Evolutionary conservation across 1,140 invertebrate species (phyloP).

Genomic region (Phocides pigmalion): DNA sequence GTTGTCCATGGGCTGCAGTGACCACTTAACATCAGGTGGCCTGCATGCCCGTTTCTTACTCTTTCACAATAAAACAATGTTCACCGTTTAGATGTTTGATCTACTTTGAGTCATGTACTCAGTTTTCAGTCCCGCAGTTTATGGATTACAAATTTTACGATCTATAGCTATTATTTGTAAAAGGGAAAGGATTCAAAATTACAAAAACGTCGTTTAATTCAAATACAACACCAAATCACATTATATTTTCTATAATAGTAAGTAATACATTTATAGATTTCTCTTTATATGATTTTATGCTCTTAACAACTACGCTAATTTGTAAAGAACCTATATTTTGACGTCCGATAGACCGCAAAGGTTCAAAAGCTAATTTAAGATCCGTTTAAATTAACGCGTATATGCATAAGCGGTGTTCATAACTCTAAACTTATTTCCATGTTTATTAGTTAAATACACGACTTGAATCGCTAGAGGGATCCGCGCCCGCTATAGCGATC

Average conservation of each 20-base stretch:
- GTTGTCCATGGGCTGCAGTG: too few species aligned
- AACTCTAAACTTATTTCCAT: not conserved
- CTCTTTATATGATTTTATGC: conserved; percentile 69
- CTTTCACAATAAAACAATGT: too few species aligned
- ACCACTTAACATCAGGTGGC: too few species aligned
- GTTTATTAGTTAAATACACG: too few species aligned
- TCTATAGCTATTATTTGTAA: too few species aligned
- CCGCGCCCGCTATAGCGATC: not conserved
- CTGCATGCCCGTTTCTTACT: too few species aligned
- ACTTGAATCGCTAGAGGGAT: not conserved
- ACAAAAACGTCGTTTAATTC: conserved; percentile 81
- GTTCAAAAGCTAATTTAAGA: not conserved
- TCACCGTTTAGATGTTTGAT: too few species aligned
- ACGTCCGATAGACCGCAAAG: conserved; percentile 2
- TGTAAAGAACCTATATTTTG: conserved; percentile 51
- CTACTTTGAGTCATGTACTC: too few species aligned
- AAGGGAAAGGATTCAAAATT: conserved; percentile 74
- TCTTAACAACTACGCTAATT: conserved; percentile 61
- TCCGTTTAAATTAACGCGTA: conserved; percentile 22
- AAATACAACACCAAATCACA: conserved; percentile 83
- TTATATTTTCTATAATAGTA: conserved; percentile 82
- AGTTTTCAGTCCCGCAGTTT: too few species aligned
- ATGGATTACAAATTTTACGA: too few species aligned
- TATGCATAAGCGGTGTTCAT: conserved; percentile 1
- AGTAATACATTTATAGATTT: conserved; percentile 75